Evolutionary conservation across 2,797 vertebrate species (phyloP), one percentile per base, ranked within the genome.

Genomic region (Rhinichthys osculus): DNA sequence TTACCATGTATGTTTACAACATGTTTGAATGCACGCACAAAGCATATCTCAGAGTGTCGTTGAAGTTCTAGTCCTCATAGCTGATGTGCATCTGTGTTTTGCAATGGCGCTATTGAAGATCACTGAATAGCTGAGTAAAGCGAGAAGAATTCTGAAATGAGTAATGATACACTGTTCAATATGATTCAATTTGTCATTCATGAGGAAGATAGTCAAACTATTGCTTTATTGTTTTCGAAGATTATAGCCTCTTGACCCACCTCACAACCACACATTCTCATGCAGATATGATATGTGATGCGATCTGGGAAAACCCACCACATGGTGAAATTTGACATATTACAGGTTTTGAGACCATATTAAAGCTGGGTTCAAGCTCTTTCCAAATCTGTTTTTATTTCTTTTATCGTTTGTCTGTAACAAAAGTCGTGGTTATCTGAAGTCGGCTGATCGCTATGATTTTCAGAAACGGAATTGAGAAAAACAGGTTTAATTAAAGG

Each of bases 141-240:
- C 47, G 2, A n/a, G 79, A 69, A 87, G 83, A 88, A 90, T 91
- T 87, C 83, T 89, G 85, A 87, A 86, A 85, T 87, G 83, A 87
- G 86, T 89, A 90, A 88, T 87, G 87, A 83, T 84, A 81, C 78
- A 83, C 44, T 67, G 83, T 82, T 86, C 83, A 90, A 85, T 83
- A 84, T 71, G 80, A 89, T 91, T 90, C 84, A 90, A 85, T 90
- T 87, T 83, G 42, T 72, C 84, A 78, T 79, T 82, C 8, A 82
- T 44, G 64, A 89, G 78, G 81, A 85, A 81, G 40, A 78, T 83
- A 85, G 85, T 90, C 86, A 62, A 84, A 90, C 81, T 54, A 73
- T 83, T 86, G 82, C 86, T 82, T 89, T 78, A 83, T 85, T 82
- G 57, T 88, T 85, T 88, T 67, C 78, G 77, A 62, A 89, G 78